These are phyloP conservation scores for Hedya salicella DNA, from an alignment of 2,888 invertebrate species.

Conservation along the genomic window DNA sequence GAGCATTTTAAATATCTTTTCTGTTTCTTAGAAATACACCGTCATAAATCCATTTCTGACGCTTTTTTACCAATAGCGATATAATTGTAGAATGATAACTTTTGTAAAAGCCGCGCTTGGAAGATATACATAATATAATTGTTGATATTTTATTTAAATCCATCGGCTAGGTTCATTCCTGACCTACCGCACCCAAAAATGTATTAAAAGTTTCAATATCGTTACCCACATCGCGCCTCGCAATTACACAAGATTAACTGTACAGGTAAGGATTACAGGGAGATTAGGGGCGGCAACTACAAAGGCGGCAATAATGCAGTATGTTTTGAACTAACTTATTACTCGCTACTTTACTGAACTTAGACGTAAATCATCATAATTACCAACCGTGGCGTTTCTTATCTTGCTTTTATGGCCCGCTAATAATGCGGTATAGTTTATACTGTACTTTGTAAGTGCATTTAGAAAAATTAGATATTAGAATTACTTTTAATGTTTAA, in stretches of 20 bases:
- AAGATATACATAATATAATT: too few species aligned
- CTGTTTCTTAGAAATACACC: too few species aligned
- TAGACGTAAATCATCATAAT: slow-evolving; percentile 37
- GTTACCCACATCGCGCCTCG: slow-evolving; percentile 12
- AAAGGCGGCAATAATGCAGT: slow-evolving; percentile 30
- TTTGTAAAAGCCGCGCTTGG: too few species aligned
- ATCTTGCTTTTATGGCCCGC: slow-evolving; percentile 9
- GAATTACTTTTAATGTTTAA: too few species aligned
- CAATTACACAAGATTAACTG: slow-evolving; percentile 59
- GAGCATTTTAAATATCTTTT: too few species aligned
- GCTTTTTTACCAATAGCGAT: too few species aligned
- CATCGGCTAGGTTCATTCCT: too few species aligned
- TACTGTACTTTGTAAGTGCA: neutral
- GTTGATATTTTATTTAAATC: too few species aligned
- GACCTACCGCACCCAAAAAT: too few species aligned
- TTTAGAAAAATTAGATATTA: neutral
- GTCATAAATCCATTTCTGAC: too few species aligned
- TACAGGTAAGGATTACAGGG: slow-evolving; percentile 52
- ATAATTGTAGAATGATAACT: too few species aligned
- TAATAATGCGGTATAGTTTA: slow-evolving; percentile 15
- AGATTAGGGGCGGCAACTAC: slow-evolving; percentile 48
- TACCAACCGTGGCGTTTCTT: slow-evolving; percentile 26
- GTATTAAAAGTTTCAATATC: too few species aligned
- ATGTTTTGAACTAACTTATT: slow-evolving; percentile 39
- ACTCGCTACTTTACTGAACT: slow-evolving; percentile 30